Conservation (phyloP, 1,140 invertebrate genomes). For the Zaprionus ornatus region DNA sequence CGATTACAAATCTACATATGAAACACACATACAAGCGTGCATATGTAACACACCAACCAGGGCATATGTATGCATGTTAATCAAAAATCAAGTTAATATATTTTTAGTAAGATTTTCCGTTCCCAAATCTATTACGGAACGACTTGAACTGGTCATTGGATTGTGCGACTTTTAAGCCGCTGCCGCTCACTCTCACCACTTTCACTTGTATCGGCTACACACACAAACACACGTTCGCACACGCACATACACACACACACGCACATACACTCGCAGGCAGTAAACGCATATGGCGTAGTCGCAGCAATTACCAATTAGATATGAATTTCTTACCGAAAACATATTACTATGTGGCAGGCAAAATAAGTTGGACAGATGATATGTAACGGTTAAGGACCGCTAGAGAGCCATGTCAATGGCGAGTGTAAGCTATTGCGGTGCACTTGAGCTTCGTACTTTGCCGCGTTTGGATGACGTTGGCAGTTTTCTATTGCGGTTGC, state of each 20-base stretch:
- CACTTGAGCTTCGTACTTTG: conserved; percentile 64
- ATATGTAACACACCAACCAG: neutral
- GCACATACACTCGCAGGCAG: conserved; percentile 5
- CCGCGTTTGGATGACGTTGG: conserved; percentile 83
- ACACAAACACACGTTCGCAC: conserved; percentile 23
- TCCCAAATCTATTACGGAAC: conserved; percentile 66
- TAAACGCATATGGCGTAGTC: conserved; percentile 41
- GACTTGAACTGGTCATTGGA: conserved; percentile 44
- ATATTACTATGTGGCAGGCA: conserved; percentile 12
- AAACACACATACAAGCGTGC: conserved; percentile 7
- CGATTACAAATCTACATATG: conserved; percentile 51
- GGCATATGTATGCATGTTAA: neutral
- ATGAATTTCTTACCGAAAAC: conserved; percentile 28
- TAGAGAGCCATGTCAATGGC: neutral
- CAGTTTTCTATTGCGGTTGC: conserved; percentile 56
- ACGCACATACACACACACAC: conserved; percentile 6
- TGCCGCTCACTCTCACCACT: conserved; percentile 65
- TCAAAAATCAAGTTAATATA: conserved; percentile 16
- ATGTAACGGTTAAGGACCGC: neutral
- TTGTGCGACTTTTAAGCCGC: conserved; percentile 32
- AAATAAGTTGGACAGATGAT: conserved; percentile 3
- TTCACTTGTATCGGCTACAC: conserved; percentile 64
- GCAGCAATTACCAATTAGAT: conserved; percentile 66
- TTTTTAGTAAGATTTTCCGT: conserved; percentile 38
- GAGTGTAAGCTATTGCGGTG: conserved; percentile 27